phyloP scores from a whole-genome alignment of 2,113 vertebrate genomes.

The Sinocyclocheilus anshuiensis region DNA sequence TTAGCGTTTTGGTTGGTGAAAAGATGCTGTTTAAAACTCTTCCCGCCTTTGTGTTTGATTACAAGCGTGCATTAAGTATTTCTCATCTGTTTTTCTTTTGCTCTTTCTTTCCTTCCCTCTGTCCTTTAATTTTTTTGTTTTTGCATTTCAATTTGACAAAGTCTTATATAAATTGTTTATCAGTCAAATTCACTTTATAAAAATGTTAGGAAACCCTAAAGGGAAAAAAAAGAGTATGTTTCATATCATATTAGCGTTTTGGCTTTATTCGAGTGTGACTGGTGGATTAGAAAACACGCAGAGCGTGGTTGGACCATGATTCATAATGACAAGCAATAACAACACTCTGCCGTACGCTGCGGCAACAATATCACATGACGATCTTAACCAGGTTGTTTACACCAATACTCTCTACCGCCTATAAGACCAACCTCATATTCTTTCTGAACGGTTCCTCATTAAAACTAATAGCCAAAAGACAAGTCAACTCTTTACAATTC shows the following conservation, averaged over 20 bases:
- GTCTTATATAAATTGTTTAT: too few species aligned
- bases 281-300: conserved; percentile 1
- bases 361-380: conserved; percentile 19
- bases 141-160: not conserved
- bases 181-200: not conserved
- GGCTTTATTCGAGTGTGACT: not conserved
- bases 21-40: conserved; percentile 35
- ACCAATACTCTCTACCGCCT: not conserved
- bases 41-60: conserved; percentile 39
- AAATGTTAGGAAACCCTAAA: not conserved
- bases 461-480: not conserved
- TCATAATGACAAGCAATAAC: conserved; percentile 19
- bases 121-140: not conserved
- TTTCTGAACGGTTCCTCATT: not conserved
- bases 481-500: not conserved
- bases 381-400: conserved; percentile 20
- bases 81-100: too few species aligned
- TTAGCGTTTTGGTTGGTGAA: conserved; percentile 22
- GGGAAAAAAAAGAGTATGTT: not conserved
- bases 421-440: conserved; percentile 9
- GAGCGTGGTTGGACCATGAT: conserved; percentile 7
- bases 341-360: not conserved
- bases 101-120: not conserved
- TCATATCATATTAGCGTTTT: not conserved
- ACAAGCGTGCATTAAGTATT: conserved; percentile 27